Evolutionary conservation across 2,888 invertebrate species (phyloP).

Genomic region (Hymenopus coronatus): DNA sequence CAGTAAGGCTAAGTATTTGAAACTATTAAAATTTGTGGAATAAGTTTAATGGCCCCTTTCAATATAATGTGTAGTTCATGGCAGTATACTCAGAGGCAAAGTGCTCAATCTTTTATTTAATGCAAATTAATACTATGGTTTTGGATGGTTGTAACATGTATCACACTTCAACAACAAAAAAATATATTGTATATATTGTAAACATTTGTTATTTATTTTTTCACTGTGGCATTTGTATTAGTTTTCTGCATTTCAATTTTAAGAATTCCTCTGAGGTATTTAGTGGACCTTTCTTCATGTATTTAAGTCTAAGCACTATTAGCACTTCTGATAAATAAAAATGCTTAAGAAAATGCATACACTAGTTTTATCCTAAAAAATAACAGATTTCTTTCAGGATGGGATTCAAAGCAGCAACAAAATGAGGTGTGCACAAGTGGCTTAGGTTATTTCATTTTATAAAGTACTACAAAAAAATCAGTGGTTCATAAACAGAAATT

Average conservation of each 20-base stretch:
- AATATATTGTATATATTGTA: neutral
- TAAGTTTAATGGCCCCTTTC: conserved; percentile 12
- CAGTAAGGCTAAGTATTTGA: conserved; percentile 7
- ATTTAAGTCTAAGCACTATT: neutral
- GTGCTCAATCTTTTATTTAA: neutral
- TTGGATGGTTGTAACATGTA: neutral
- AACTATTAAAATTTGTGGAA: neutral
- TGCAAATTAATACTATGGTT: neutral
- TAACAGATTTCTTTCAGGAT: neutral
- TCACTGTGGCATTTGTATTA: neutral
- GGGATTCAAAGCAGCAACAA: neutral
- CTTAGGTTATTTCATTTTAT: neutral
- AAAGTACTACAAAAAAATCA: neutral
- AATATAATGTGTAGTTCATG: neutral
- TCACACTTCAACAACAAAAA: neutral
- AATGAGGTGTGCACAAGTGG: neutral
- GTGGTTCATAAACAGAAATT: too few species aligned
- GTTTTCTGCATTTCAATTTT: neutral
- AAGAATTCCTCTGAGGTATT: neutral
- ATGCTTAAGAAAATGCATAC: neutral
- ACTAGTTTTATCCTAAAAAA: neutral
- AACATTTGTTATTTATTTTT: neutral
- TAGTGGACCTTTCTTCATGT: neutral
- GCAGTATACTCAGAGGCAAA: neutral
- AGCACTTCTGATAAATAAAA: neutral